A percentile compares a stretch with the other conserved stretches of the same genome.
Conservation (phyloP, 2,113 vertebrate genomes). For the Otis tarda region DNA sequence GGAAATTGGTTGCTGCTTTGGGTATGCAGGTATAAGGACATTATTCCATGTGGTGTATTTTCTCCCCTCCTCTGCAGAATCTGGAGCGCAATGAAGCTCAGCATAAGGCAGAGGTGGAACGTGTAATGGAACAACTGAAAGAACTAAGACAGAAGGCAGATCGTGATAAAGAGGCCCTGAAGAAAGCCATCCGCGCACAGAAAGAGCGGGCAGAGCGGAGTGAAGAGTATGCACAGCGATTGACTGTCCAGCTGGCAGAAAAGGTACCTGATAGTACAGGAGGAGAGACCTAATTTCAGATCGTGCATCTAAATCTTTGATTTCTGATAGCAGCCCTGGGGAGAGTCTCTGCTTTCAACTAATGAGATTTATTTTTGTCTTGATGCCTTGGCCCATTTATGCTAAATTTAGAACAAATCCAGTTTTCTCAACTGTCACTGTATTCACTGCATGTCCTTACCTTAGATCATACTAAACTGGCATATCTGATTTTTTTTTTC, state of each 20-base stretch:
- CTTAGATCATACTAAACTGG: not conserved
- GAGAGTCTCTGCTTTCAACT: not conserved
- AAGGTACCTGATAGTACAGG: slow-evolving; percentile 72
- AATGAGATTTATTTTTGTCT: slow-evolving; percentile 39
- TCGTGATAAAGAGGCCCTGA: slow-evolving; percentile 84
- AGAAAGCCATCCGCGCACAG: slow-evolving; percentile 82
- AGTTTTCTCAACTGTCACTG: not conserved
- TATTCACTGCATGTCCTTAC: not conserved
- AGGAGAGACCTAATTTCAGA: not conserved
- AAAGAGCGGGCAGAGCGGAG: slow-evolving; percentile 85
- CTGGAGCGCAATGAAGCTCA: slow-evolving; percentile 80
- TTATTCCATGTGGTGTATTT: not conserved
- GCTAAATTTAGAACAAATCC: slow-evolving; percentile 25
- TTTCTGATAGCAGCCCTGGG: not conserved
- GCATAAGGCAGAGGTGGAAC: slow-evolving; percentile 80
- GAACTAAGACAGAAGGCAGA: slow-evolving; percentile 76
- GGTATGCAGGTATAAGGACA: not conserved
- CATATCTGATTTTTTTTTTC: not conserved
- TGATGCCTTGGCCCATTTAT: slow-evolving; percentile 18
- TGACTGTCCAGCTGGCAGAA: slow-evolving; percentile 81
- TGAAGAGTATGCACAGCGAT: slow-evolving; percentile 78
- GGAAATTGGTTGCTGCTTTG: not conserved
- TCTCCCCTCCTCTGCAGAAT: slow-evolving; percentile 69
- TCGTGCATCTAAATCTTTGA: not conserved
- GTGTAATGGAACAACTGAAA: slow-evolving; percentile 76